Conservation (phyloP, 2,113 vertebrate species). For the Sminthopsis crassicaudata region DNA sequence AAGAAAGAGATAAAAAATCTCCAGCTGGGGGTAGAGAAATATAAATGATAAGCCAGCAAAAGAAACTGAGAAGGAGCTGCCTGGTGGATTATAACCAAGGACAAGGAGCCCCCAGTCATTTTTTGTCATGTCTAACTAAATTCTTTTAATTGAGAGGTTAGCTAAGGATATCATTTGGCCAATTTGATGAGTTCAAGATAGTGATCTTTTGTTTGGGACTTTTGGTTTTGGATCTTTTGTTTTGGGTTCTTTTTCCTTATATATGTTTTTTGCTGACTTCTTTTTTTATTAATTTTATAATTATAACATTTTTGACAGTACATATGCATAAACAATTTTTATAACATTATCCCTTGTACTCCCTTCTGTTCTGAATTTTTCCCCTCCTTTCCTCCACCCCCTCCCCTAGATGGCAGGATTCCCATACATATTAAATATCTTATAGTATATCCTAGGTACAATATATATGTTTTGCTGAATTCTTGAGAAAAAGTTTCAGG, state of each 20-base stretch:
- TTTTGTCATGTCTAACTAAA: not conserved
- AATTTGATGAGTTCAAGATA: not conserved
- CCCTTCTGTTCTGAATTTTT: too few species aligned
- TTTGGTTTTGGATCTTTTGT: not conserved
- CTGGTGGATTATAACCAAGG: too few species aligned
- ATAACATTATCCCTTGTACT: too few species aligned
- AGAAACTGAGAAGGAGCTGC: not conserved
- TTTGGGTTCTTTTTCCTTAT: not conserved
- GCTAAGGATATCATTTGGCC: too few species aligned
- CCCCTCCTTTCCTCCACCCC: too few species aligned
- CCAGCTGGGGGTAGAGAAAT: not conserved
- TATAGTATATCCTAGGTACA: too few species aligned
- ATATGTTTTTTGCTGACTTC: not conserved
- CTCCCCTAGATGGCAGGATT: too few species aligned
- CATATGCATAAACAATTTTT: too few species aligned
- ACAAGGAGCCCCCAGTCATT: not conserved
- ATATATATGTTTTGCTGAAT: too few species aligned
- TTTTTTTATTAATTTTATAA: too few species aligned
- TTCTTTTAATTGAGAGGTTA: not conserved
- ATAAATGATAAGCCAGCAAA: not conserved
- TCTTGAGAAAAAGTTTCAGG: not conserved
- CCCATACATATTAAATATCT: too few species aligned
- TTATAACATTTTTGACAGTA: too few species aligned
- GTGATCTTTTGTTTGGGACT: not conserved
- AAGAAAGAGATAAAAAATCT: not conserved